Evolutionary conservation across 1,140 invertebrate species (phyloP), one percentile per base, ranked within the genome.

Genomic region (Trissolcus basalis): DNA sequence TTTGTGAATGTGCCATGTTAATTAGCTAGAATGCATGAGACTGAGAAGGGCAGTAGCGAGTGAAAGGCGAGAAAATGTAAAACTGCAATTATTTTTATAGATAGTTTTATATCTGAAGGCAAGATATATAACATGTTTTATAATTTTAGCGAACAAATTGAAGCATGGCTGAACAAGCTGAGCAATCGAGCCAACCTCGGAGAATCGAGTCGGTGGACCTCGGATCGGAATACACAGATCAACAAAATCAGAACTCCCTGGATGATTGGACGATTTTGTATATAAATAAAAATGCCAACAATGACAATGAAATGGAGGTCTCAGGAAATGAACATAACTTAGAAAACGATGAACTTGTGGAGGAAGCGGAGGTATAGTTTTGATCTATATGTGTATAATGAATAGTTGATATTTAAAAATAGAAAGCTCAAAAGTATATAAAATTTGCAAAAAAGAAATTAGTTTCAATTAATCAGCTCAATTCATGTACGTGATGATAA

Each of bases 281-380:
- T 39, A 53, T 69, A 69, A 69, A 53, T 60, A 60, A 54, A 69
- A 69, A 27, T 60, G 55, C 60, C 4, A 60, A 69, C 33, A 60
- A 54, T 48, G 55, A 60, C 1, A 60, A 54, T 35, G 55, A 53
- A 13, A 27, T 27, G 19, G 64, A 69, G 15, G n/a, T 27, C 19
- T 27, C 19, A 1, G 15, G 41, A 68, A 41, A 5, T 61, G 13
- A 27, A 19, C 15, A 36, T 32, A 10, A 44, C 0, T 2, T 15
- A 61, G 0, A 12, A 53, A 10, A 11, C 43, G 19, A 48, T 43
- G 0, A 36, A 56, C 0, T 19, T 27, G 6, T 27, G 6, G 19
- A 47, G 15, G 19, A 48, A 16, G 33, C 6, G 11, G 44, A 55
- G 54, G 54, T 44, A 53, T 14, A 15, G 35, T 53, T 49, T 27